Percentiles rank a stretch among this genome's conserved stretches.
Conservation (phyloP, 2,797 vertebrate species). For the Oryzias dopingdopingensis region DNA sequence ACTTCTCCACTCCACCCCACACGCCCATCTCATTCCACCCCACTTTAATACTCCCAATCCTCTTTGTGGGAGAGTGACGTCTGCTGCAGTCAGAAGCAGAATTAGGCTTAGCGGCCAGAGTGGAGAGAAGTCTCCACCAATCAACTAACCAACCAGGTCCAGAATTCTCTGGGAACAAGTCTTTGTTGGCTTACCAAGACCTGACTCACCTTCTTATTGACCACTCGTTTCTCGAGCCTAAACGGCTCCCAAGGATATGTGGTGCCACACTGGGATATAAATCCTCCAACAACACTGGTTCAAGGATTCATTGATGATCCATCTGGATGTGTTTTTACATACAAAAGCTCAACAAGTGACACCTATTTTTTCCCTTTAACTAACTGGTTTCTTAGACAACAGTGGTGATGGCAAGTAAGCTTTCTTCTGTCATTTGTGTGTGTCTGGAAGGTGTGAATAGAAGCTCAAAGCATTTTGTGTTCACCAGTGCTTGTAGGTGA, state of each 20-base stretch:
- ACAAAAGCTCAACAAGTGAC: no score
- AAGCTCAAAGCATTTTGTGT: constrained; percentile 38
- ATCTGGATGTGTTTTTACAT: background rate
- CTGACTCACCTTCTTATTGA: constrained; percentile 20
- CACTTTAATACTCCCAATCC: constrained; percentile 84
- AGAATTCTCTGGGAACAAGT: constrained; percentile 33
- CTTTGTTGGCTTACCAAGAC: constrained; percentile 28
- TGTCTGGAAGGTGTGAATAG: constrained; percentile 55
- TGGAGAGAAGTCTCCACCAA: constrained; percentile 49
- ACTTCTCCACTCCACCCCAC: constrained; percentile 58
- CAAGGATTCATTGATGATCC: constrained; percentile 10
- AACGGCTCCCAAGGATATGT: constrained; percentile 20
- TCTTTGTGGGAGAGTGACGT: constrained; percentile 85
- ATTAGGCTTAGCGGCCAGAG: constrained; percentile 75
- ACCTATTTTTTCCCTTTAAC: constrained; percentile 1
- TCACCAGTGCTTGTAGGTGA: constrained; percentile 38
- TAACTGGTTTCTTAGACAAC: constrained; percentile 3
- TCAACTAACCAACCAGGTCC: constrained; percentile 43
- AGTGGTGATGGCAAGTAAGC: constrained; percentile 44
- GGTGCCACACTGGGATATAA: constrained; percentile 36
- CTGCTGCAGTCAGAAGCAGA: constrained; percentile 83
- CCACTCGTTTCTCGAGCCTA: constrained; percentile 5
- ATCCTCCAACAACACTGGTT: constrained; percentile 10
- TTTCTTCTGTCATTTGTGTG: constrained; percentile 51
- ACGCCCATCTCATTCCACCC: constrained; percentile 63